These are phyloP conservation scores for Helobdella robusta DNA, from an alignment of 2,888 invertebrate species.

Conservation along the genomic window DNA sequence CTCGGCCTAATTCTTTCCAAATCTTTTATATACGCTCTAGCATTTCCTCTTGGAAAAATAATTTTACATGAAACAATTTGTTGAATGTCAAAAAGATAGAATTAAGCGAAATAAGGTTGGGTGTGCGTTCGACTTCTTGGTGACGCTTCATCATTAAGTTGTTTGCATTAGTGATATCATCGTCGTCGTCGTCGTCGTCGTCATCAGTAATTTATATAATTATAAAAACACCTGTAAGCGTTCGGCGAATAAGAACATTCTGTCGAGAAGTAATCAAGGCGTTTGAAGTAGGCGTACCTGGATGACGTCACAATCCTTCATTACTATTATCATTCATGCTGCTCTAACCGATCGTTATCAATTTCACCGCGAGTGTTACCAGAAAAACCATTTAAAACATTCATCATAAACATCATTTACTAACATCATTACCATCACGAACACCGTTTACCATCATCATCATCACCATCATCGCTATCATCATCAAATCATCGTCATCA, in stretches of 20 bases:
- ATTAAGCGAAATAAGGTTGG: too few relatives aligned
- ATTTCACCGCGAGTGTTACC: too few relatives aligned
- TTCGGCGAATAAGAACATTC: slow-evolving; percentile 98
- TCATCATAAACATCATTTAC: too few relatives aligned
- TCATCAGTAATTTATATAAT: neutral
- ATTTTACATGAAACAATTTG: too few relatives aligned
- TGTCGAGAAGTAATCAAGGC: slow-evolving; percentile 91
- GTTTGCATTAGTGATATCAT: too few relatives aligned
- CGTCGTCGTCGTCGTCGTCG: slow-evolving; percentile 7
- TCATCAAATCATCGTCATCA: neutral
- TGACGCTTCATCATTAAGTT: too few relatives aligned
- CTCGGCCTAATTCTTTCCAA: slow-evolving; percentile 84
- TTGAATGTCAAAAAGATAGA: too few relatives aligned
- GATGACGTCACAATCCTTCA: slow-evolving; percentile 23
- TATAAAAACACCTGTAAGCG: slow-evolving; percentile 61
- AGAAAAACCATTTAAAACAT: too few relatives aligned
- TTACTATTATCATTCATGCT: neutral
- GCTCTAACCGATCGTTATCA: too few relatives aligned
- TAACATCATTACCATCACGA: neutral
- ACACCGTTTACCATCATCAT: neutral
- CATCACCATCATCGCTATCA: neutral
- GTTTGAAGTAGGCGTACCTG: slow-evolving; percentile 81
- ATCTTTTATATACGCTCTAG: slow-evolving; percentile 76
- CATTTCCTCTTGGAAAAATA: slow-evolving; percentile 46
- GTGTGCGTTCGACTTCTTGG: too few relatives aligned